Conservation (phyloP, 2,113 vertebrate species). For the Pteropus alecto region DNA sequence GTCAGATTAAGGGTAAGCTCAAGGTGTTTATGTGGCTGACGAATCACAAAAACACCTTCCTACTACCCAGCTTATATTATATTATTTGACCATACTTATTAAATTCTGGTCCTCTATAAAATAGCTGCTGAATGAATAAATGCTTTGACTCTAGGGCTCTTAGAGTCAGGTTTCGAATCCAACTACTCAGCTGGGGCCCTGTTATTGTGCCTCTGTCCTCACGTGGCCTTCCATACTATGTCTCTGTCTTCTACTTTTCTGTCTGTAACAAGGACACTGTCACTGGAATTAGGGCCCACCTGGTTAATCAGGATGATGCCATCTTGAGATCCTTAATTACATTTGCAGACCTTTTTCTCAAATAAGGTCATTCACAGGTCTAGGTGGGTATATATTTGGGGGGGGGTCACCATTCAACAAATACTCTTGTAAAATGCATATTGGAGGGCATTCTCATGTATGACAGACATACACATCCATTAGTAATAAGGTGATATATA, state of each 20-base stretch:
- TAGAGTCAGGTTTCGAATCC: neutral
- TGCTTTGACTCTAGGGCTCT: neutral
- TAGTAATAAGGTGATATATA: neutral
- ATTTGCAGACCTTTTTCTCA: neutral
- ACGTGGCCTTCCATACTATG: neutral
- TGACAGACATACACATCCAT: neutral
- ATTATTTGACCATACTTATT: neutral
- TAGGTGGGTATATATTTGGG: neutral
- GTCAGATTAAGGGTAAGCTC: neutral
- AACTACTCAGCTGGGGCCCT: neutral
- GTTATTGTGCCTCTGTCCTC: neutral
- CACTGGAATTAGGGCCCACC: neutral
- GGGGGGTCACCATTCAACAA: neutral
- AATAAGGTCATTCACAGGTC: neutral
- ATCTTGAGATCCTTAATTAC: neutral
- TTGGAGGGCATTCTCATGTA: neutral
- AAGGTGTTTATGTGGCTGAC: neutral
- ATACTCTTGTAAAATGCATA: neutral
- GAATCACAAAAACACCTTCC: neutral
- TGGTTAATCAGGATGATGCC: neutral
- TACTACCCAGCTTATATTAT: neutral
- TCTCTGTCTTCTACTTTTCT: neutral
- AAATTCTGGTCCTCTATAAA: neutral
- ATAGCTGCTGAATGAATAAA: neutral
- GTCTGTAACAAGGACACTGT: neutral